Evolutionary conservation across 2,888 invertebrate species (phyloP), one percentile per base, ranked within the genome.

Genomic region (Heterodera filipjevi): DNA sequence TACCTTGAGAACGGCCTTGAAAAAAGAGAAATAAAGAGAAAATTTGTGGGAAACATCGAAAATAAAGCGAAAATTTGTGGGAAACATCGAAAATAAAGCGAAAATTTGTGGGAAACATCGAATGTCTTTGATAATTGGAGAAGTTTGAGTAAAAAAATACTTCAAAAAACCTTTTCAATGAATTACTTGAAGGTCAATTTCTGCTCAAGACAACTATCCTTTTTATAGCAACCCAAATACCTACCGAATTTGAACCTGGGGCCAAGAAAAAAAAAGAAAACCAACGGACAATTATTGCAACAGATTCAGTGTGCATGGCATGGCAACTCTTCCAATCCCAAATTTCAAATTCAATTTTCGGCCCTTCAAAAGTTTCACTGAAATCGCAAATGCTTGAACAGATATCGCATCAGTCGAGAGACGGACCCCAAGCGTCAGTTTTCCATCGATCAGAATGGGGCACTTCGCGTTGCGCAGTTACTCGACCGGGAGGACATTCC

Each of bases 401-500:
- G 89, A 79, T 88, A 90, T 85, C 86, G 89, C 22, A 96, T 96
- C 86, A 95, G 96, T 89, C 92, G 96, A 83, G 93, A 93, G 22
- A 95, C 95, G 3, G 96, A 96, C 90, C 92, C 95, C 80, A 95
- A 95, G 89, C 92, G 96, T 71, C 96, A 96, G 90, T 96, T 96
- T 90, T 93, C 94, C 73, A 96, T 96, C 84, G 95, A 94, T 90
- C 95, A 95, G 90, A 95, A 95, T 90, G 96, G 96, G 35, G 95
- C 95, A 0, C 95, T 97, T 0, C 94, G 95, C 83, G 96, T 96
- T 89, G 96, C 96, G 89, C 92, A 96, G 77, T 93, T 93, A 16
- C 91, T 97, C 79, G 97, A 97, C 90, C 92, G 96, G 76, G 97
- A 97, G 91, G 95, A 96, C 86, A 95, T 95, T 16, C 95, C 95